A percentile compares a stretch with the other conserved stretches of the same genome.
Evolutionary conservation across 2,888 invertebrate genomes (phyloP).

Genomic region (Serripes groenlandicus): DNA sequence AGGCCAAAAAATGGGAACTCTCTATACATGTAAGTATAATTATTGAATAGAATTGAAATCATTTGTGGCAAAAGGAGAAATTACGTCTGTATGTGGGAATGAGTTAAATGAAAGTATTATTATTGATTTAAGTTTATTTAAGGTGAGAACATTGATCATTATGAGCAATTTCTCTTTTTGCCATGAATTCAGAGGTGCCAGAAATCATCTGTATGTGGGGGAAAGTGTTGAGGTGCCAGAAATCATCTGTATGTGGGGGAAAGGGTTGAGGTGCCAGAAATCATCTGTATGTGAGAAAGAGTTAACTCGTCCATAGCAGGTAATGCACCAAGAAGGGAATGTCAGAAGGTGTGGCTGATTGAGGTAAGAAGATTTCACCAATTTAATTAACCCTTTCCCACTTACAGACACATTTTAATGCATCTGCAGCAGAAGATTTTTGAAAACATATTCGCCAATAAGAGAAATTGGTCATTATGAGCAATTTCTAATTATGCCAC

Average conservation of each 20-base stretch:
- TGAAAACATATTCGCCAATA: not conserved
- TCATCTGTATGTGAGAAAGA: not conserved
- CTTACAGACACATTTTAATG: not conserved
- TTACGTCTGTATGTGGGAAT: not conserved
- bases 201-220: too few relatives aligned
- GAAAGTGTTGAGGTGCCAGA: too few relatives aligned
- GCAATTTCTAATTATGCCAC: not conserved
- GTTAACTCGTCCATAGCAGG: not conserved
- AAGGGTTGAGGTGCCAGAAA: not conserved
- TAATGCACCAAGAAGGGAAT: not conserved
- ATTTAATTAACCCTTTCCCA: not conserved
- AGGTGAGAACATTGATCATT: too few relatives aligned
- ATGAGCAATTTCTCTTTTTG: too few relatives aligned
- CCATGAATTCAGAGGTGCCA: too few relatives aligned
- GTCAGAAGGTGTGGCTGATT: conserved; percentile 1
- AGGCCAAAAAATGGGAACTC: too few relatives aligned
- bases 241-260: too few relatives aligned
- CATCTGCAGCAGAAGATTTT: not conserved
- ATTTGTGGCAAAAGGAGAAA: too few relatives aligned
- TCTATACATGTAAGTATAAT: too few relatives aligned
- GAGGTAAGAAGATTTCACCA: conserved; percentile 4
- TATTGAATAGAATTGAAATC: too few relatives aligned
- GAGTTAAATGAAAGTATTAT: not conserved
- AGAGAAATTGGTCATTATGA: not conserved
- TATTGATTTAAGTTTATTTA: too few relatives aligned